Percentiles rank a stretch among this genome's conserved stretches.
Conservation (phyloP, 2,113 vertebrate species). For the Brachypteracias leptosomus region DNA sequence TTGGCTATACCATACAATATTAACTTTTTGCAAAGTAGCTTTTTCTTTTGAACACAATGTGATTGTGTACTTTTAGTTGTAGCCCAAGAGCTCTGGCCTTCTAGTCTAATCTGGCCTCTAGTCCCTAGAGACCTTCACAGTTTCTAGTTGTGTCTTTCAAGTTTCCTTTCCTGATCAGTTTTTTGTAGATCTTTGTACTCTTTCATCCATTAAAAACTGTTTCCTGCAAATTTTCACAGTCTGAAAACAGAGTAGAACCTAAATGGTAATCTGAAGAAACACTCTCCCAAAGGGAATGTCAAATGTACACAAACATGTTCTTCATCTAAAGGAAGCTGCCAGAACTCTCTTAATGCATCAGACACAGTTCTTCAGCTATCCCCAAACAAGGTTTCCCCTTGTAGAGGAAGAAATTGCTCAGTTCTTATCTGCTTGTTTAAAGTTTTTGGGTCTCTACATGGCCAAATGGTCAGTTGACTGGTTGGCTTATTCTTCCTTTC, state of each 20-base stretch:
- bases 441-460: neutral
- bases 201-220: neutral
- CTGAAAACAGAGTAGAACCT: neutral
- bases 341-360: neutral
- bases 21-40: neutral
- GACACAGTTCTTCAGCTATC: neutral
- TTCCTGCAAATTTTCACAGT: neutral
- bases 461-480: neutral
- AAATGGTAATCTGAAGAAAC: neutral
- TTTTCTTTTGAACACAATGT: neutral
- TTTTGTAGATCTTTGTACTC: neutral
- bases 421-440: neutral
- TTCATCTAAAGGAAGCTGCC: neutral
- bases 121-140: neutral
- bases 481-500: neutral
- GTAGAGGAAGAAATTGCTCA: neutral
- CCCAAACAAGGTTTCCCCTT: neutral
- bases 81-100: neutral
- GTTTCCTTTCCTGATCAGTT: neutral
- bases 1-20: neutral
- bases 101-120: too few species aligned
- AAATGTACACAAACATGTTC: neutral
- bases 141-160: neutral
- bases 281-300: neutral
- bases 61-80: neutral